These are phyloP conservation scores for Pelvicachromis taeniatus DNA, from an alignment of 2,113 vertebrate genomes.

Conservation along the genomic window DNA sequence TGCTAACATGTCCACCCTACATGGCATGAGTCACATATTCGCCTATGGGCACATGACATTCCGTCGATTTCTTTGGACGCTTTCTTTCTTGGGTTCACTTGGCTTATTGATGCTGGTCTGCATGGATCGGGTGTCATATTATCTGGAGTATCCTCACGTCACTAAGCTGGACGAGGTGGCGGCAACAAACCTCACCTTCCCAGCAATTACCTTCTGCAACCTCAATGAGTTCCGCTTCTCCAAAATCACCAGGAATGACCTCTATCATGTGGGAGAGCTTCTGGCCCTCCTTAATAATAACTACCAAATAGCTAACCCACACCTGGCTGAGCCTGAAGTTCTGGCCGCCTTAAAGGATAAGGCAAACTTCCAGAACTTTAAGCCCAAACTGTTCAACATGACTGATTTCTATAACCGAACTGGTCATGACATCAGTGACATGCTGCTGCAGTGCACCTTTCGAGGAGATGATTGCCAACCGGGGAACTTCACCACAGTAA, in stretches of 20 bases:
- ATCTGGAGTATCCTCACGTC: slow-evolving; percentile 80
- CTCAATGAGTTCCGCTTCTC: slow-evolving; percentile 88
- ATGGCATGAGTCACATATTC: slow-evolving; percentile 88
- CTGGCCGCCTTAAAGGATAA: slow-evolving; percentile 81
- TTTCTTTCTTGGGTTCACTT: slow-evolving; percentile 81
- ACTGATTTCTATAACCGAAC: slow-evolving; percentile 88
- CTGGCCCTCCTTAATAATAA: slow-evolving; percentile 82
- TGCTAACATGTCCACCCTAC: slow-evolving; percentile 82
- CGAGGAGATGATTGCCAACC: slow-evolving; percentile 76
- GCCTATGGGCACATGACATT: slow-evolving; percentile 82
- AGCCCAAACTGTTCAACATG: slow-evolving; percentile 87
- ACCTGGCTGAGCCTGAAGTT: slow-evolving; percentile 79
- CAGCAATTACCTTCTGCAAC: slow-evolving; percentile 86
- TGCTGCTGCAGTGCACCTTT: slow-evolving; percentile 86
- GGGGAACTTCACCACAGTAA: slow-evolving; percentile 83
- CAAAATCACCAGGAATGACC: slow-evolving; percentile 83
- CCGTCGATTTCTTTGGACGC: slow-evolving; percentile 80
- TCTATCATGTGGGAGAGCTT: slow-evolving; percentile 85
- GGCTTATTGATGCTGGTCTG: slow-evolving; percentile 80
- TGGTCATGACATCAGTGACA: slow-evolving; percentile 83
- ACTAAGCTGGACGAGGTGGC: slow-evolving; percentile 81
- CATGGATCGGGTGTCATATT: slow-evolving; percentile 81
- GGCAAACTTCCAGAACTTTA: slow-evolving; percentile 84
- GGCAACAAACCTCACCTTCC: slow-evolving; percentile 84
- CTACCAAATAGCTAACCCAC: slow-evolving; percentile 80